These are phyloP conservation scores for Diarsia rubi DNA, from an alignment of 2,888 invertebrate genomes.

Conservation along the genomic window DNA sequence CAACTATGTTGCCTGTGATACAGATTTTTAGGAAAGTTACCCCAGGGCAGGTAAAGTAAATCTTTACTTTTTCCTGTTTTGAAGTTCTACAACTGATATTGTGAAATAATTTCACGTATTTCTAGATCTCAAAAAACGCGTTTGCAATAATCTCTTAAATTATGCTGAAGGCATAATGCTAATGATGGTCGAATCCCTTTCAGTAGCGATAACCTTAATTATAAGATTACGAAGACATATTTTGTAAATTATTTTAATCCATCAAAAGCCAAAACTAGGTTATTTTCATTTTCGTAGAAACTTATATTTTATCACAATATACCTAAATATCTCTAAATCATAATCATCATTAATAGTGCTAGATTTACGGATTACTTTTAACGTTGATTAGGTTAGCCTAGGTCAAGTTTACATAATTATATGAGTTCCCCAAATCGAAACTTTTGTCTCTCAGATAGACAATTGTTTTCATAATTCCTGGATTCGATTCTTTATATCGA, in stretches of 20 bases:
- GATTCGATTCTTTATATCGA: no score
- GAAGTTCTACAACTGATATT: no score
- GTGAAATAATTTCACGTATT: no score
- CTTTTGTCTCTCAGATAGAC: not conserved
- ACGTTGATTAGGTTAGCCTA: not conserved
- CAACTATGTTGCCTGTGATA: constrained; percentile 81
- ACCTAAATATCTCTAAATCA: not conserved
- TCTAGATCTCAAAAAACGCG: no score
- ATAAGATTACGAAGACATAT: not conserved
- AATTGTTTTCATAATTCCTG: not conserved
- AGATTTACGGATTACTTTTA: not conserved
- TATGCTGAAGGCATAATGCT: not conserved
- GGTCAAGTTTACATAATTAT: not conserved
- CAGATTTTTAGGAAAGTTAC: constrained; percentile 84
- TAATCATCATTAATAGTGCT: not conserved
- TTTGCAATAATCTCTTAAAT: no score
- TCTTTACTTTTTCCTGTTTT: not conserved
- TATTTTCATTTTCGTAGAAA: not conserved
- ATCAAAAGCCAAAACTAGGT: not conserved
- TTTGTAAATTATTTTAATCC: not conserved
- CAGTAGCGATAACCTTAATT: not conserved
- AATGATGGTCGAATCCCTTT: no score
- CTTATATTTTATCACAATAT: not conserved
- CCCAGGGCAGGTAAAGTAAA: constrained; percentile 79
- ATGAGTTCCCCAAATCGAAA: not conserved